A percentile compares a stretch with the other conserved stretches of the same genome.
These are phyloP conservation scores for Erythrocercus mccallii DNA, from an alignment of 2,113 vertebrate genomes.

Conservation along the genomic window DNA sequence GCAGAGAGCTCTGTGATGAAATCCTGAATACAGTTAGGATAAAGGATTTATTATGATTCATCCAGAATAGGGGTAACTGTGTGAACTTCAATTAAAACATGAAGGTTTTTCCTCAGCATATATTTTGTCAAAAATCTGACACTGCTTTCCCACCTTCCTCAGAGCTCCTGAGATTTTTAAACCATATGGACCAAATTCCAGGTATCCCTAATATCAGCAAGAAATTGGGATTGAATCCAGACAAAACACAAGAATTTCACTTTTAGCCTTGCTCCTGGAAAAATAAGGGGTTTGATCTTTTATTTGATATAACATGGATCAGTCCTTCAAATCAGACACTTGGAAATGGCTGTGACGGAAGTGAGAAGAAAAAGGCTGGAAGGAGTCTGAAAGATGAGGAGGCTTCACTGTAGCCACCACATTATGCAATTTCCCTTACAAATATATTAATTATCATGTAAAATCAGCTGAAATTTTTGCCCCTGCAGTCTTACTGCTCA, in stretches of 20 bases:
- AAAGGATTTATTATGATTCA: not conserved
- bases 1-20: not conserved
- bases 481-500: not conserved
- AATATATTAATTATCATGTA: not conserved
- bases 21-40: not conserved
- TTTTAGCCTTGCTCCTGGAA: not conserved
- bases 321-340: not conserved
- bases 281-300: not conserved
- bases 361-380: not conserved
- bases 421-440: not conserved
- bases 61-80: not conserved
- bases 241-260: not conserved
- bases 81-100: not conserved
- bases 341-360: not conserved
- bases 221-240: not conserved
- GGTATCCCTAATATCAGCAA: not conserved
- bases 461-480: not conserved
- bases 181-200: not conserved
- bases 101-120: not conserved
- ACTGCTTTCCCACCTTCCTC: not conserved
- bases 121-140: not conserved
- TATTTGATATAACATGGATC: not conserved
- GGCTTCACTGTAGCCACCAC: not conserved
- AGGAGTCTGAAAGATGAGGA: not conserved
- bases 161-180: not conserved